Percentiles rank a stretch among this genome's conserved stretches.
Evolutionary conservation across 2,113 vertebrate species (phyloP).

Genomic region (Muntiacus reevesi): DNA sequence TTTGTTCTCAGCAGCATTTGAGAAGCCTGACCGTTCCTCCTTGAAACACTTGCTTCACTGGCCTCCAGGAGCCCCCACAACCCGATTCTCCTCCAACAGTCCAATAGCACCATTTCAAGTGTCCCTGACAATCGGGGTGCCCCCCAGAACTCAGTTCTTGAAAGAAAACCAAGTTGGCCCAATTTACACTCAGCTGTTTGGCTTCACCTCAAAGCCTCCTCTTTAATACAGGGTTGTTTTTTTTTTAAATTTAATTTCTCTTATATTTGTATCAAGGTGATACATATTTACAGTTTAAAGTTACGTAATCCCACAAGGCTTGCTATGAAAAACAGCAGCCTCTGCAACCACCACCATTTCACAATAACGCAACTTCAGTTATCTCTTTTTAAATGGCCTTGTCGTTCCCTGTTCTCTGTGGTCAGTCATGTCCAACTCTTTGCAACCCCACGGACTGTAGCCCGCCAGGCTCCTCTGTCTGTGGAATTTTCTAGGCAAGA

Average conservation of each 20-base stretch:
- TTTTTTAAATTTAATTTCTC: background rate
- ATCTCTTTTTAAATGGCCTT: background rate
- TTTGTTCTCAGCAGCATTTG: background rate
- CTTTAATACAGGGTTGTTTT: background rate
- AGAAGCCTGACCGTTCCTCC: background rate
- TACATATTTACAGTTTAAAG: background rate
- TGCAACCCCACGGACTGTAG: background rate
- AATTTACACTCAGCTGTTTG: background rate
- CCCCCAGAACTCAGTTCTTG: background rate
- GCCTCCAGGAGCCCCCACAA: background rate
- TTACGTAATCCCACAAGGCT: background rate
- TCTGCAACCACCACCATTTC: background rate
- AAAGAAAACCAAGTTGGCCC: background rate
- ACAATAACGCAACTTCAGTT: background rate
- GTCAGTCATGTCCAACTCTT: background rate
- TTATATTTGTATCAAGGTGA: background rate
- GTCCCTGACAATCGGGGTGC: background rate
- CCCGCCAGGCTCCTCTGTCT: accelerated
- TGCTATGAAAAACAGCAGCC: background rate
- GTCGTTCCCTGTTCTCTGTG: background rate
- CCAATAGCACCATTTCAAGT: background rate
- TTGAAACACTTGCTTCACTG: background rate
- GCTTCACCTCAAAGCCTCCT: background rate
- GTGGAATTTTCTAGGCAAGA: background rate
- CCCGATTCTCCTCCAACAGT: background rate